Base-by-base conservation (phyloP, 2,888 invertebrate species). In the Drosophila picticornis region DNA sequence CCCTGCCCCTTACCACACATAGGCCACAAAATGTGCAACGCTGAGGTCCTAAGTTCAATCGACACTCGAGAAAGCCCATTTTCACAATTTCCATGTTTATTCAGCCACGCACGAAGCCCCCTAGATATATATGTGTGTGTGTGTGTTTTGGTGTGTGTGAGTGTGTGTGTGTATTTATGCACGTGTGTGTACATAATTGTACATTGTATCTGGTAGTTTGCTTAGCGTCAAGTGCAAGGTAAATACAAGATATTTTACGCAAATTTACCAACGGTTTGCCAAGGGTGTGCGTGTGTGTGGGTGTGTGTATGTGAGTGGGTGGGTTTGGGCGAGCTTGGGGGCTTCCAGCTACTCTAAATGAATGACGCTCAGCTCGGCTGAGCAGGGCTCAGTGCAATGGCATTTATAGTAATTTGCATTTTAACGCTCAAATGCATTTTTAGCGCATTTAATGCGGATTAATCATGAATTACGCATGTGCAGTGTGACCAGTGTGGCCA, bases 181-280 rank as follows among this genome's bases (percentile, higher is more conserved):
- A 64, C 64, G 64, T 59, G 29, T 70, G 32, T 55, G 52, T 53
- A 64, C 72, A 72, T 72, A 64, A 71, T 75, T 61, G 79, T 78
- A 71, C 70, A 70, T 84, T 86, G 86, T 87, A 86, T 84, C 84
- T 84, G 77, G 71, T 71, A 87, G 86, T 87, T 87, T 87, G 83
- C 88, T 84, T 84, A 89, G 84, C 81, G 81, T 87, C 90, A 88
- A 87, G 89, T 87, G 87, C 87, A 87, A 87, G 88, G 85, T 89
- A 87, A 87, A 87, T 87, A 87, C 85, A 69, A 89, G 81, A 89
- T 87, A 87, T 87, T 87, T 87, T 89, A 89, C 89, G 88, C 80
- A 88, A 89, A 87, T 81, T 88, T 79, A 77, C 87, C 81, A 77
- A 86, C 77, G 84, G 84, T 87, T 87, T 83, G 81, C 73, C 40